Percentiles rank a stretch among this genome's conserved stretches.
Conservation (phyloP, 2,797 vertebrate genomes). For the Takifugu rubripes region DNA sequence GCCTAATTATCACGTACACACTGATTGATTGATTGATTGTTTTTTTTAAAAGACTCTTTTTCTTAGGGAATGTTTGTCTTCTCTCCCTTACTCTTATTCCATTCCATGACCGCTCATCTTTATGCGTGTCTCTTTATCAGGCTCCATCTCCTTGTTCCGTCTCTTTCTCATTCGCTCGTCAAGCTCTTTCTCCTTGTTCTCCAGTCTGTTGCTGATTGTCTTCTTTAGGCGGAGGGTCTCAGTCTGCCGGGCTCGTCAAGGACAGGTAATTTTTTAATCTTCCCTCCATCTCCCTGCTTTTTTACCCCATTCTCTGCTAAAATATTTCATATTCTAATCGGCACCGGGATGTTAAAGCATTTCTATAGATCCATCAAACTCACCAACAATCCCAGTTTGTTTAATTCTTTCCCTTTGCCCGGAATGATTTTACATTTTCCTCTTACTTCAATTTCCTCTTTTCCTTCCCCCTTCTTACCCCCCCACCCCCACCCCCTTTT, state of each 20-base stretch:
- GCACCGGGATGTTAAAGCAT: slow-evolving; percentile 51
- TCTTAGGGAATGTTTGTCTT: slow-evolving; percentile 45
- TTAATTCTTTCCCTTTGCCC: slow-evolving; percentile 59
- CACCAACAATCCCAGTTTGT: slow-evolving; percentile 72
- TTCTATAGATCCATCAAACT: slow-evolving; percentile 73
- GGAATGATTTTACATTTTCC: slow-evolving; percentile 59
- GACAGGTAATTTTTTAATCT: slow-evolving; percentile 79
- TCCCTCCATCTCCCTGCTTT: slow-evolving; percentile 62
- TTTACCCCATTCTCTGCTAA: slow-evolving; percentile 62
- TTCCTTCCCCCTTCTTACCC: slow-evolving; percentile 36
- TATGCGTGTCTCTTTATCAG: slow-evolving; percentile 15
- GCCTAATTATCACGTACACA: slow-evolving; percentile 42
- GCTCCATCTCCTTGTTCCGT: slow-evolving; percentile 8
- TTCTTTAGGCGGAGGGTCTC: slow-evolving; percentile 36
- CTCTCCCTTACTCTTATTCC: slow-evolving; percentile 14
- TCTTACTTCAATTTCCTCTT: slow-evolving; percentile 31
- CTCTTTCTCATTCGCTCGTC: slow-evolving; percentile 20
- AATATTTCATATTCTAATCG: slow-evolving; percentile 78
- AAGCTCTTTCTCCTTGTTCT: slow-evolving; percentile 26
- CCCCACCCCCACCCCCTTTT: slow-evolving; percentile 38
- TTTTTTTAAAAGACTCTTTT: slow-evolving; percentile 43
- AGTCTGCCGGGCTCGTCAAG: slow-evolving; percentile 60
- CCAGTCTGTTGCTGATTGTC: slow-evolving; percentile 46
- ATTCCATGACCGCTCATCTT: slow-evolving; percentile 24
- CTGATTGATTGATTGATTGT: slow-evolving; percentile 44